Conservation (phyloP, 2,113 vertebrate genomes). For the Tringa solitaria region DNA sequence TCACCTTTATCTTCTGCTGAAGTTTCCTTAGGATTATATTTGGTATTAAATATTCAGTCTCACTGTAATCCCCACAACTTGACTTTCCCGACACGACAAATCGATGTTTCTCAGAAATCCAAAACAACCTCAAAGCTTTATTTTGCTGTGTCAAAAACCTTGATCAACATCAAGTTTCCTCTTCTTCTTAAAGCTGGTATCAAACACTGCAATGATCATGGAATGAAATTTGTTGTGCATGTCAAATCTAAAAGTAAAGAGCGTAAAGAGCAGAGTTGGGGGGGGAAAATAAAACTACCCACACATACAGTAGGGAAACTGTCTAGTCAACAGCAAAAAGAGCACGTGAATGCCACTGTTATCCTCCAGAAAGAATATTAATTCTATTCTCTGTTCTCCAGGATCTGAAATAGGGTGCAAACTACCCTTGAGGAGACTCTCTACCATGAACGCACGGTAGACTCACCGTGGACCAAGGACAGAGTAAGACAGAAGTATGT, state of each 20-base stretch:
- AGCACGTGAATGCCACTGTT: not conserved
- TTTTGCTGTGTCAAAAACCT: not conserved
- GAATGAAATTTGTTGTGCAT: not conserved
- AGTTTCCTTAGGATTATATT: not conserved
- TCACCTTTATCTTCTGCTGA: not conserved
- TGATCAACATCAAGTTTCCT: not conserved
- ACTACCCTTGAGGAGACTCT: not conserved
- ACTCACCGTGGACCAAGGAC: not conserved
- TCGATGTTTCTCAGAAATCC: not conserved
- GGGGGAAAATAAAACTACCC: not conserved
- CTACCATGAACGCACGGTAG: not conserved
- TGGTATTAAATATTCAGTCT: not conserved
- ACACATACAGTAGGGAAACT: not conserved
- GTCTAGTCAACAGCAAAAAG: not conserved
- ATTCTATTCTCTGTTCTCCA: not conserved
- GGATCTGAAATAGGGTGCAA: not conserved
- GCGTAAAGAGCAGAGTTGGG: not conserved
- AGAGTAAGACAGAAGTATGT: not conserved
- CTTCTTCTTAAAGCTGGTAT: not conserved
- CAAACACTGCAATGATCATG: not conserved
- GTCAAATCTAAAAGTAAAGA: not conserved
- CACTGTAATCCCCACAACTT: not conserved
- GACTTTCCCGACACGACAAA: not conserved
- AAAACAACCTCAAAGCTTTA: conserved; percentile 1
- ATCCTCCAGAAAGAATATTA: not conserved